These are phyloP conservation scores for Drosophila quinaria DNA, from an alignment of 2,888 invertebrate species.

Conservation along the genomic window DNA sequence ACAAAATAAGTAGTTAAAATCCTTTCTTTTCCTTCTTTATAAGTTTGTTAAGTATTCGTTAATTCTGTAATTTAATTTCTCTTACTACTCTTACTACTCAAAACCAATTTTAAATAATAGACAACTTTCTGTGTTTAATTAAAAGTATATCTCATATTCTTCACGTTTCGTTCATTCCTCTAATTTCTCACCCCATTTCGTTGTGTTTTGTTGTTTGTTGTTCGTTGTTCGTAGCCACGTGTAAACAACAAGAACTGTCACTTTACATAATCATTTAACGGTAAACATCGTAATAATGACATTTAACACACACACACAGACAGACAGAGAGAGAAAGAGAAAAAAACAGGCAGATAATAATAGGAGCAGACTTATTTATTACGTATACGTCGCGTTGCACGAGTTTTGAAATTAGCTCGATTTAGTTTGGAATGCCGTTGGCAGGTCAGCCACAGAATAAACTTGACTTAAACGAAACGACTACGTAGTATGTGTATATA, in stretches of 20 bases:
- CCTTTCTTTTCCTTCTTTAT: neutral
- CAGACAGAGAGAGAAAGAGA: neutral
- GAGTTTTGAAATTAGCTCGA: constrained; percentile 37
- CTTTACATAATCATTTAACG: constrained; percentile 26
- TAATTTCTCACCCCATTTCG: constrained; percentile 1
- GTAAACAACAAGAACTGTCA: constrained; percentile 25
- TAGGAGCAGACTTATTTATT: constrained; percentile 30
- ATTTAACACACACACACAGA: constrained; percentile 21
- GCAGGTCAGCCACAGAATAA: constrained; percentile 40
- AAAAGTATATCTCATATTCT: neutral
- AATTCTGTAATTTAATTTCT: neutral
- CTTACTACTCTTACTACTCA: neutral
- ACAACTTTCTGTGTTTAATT: constrained; percentile 1
- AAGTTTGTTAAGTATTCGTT: neutral
- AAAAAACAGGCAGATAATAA: constrained; percentile 13
- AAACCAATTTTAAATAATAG: neutral
- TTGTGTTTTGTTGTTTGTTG: neutral
- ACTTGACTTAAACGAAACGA: constrained; percentile 29
- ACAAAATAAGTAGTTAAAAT: neutral
- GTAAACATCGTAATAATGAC: constrained; percentile 25
- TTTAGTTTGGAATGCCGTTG: constrained; percentile 45
- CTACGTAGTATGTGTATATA: neutral
- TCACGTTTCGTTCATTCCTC: constrained; percentile 2
- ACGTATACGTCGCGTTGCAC: constrained; percentile 46
- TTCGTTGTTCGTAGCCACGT: constrained; percentile 11